Conservation (phyloP, 2,797 vertebrate genomes). For the Lutjanus campechanus region DNA sequence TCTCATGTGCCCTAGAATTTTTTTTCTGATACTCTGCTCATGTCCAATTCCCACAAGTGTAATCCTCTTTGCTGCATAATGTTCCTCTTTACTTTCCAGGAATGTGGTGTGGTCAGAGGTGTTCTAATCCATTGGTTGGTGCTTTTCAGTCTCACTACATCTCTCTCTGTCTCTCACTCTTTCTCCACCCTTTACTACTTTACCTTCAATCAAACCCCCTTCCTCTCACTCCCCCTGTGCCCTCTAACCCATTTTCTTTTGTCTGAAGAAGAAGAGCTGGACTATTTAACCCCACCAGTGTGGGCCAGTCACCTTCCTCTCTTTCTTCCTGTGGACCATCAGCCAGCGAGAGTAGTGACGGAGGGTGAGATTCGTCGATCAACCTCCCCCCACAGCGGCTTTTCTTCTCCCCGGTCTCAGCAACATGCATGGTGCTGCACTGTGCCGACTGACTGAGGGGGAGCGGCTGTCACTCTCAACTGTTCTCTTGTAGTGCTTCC, state of each 20-base stretch:
- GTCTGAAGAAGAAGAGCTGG: constrained; percentile 86
- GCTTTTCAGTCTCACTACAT: constrained; percentile 67
- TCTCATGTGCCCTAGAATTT: constrained; percentile 34
- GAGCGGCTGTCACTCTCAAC: constrained; percentile 58
- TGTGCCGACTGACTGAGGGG: constrained; percentile 68
- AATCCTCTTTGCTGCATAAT: constrained; percentile 83
- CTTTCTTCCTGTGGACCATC: constrained; percentile 86
- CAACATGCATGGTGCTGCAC: constrained; percentile 83
- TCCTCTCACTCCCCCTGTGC: constrained; percentile 14
- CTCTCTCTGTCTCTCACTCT: constrained; percentile 49
- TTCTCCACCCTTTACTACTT: constrained; percentile 51
- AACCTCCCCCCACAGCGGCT: constrained; percentile 46
- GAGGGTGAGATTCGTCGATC: constrained; percentile 88
- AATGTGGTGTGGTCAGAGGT: constrained; percentile 80
- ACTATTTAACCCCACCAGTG: constrained; percentile 84
- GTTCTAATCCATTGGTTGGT: constrained; percentile 74
- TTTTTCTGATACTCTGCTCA: constrained; percentile 54
- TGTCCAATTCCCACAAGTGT: constrained; percentile 76
- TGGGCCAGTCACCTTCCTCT: constrained; percentile 88
- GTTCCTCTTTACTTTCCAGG: constrained; percentile 79
- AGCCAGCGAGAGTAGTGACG: constrained; percentile 79
- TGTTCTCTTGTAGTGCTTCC: constrained; percentile 47
- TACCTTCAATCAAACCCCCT: constrained; percentile 61
- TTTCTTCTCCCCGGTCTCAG: constrained; percentile 49
- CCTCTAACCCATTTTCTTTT: constrained; percentile 64